Conservation (phyloP, 2,888 invertebrate species). For the Drosophila fungiperda region DNA sequence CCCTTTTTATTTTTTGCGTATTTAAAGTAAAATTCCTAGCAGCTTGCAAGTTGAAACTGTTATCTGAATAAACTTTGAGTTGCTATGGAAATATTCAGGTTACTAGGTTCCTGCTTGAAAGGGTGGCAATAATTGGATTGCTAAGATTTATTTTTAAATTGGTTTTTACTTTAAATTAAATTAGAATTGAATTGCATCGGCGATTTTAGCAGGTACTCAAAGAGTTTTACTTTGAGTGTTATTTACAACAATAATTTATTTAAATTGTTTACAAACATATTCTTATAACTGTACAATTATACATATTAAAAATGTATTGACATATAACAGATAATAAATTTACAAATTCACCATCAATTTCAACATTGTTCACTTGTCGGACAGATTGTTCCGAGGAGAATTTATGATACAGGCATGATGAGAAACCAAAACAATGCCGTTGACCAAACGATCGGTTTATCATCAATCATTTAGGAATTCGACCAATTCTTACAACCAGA, state of each 20-base stretch:
- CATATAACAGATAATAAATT: not conserved
- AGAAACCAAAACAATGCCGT: not conserved
- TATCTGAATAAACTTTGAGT: conserved; percentile 32
- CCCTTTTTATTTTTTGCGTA: not conserved
- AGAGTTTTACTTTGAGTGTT: not conserved
- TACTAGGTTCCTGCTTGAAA: conserved; percentile 20
- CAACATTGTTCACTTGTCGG: not conserved
- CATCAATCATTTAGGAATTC: conserved; percentile 7
- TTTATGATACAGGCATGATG: not conserved
- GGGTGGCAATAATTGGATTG: not conserved
- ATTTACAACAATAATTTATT: conserved; percentile 1
- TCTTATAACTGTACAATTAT: not conserved
- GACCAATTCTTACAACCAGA: not conserved
- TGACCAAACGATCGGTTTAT: not conserved
- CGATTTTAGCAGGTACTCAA: not conserved
- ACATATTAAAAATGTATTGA: not conserved
- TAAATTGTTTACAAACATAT: conserved; percentile 1
- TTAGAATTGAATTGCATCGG: not conserved
- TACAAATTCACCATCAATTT: not conserved
- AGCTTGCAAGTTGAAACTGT: conserved; percentile 7
- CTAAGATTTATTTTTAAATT: not conserved
- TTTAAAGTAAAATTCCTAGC: not conserved
- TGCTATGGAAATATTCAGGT: conserved; percentile 34
- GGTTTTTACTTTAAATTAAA: not conserved
- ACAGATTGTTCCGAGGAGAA: not conserved